A percentile compares a stretch with the other conserved stretches of the same genome.
These are phyloP conservation scores for Sarcophaga carnaria DNA, from an alignment of 2,888 invertebrate genomes.

Conservation along the genomic window DNA sequence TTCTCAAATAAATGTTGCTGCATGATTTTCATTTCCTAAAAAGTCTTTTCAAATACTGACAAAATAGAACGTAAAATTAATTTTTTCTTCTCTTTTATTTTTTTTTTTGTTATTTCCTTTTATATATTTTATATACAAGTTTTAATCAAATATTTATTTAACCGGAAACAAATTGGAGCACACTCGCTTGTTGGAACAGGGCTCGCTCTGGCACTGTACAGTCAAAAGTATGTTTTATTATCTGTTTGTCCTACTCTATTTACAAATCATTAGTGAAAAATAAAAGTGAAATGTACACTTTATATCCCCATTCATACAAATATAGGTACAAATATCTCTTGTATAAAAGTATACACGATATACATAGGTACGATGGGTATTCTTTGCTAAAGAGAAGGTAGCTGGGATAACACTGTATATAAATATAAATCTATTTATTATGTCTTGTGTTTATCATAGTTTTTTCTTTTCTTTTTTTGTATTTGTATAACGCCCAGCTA, in stretches of 20 bases:
- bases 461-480: neutral
- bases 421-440: constrained; percentile 17
- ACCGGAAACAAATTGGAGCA: constrained; percentile 58
- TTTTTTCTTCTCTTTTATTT: neutral
- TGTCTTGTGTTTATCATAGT: constrained; percentile 1
- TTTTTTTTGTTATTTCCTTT: neutral
- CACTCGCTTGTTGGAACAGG: neutral
- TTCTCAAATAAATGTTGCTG: too few relatives aligned
- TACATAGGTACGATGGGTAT: neutral
- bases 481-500: neutral
- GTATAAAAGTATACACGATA: neutral
- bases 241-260: constrained; percentile 69
- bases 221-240: constrained; percentile 45
- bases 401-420: neutral
- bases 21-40: too few relatives aligned
- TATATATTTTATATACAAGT: constrained; percentile 14
- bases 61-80: neutral
- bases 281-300: constrained; percentile 66
- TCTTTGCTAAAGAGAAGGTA: neutral
- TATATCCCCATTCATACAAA: neutral
- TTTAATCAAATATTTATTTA: constrained; percentile 65
- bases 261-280: constrained; percentile 67
- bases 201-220: neutral
- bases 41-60: neutral
- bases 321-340: neutral